phyloP scores from a whole-genome alignment of 1,140 invertebrate species.

The Drosophila pachea region DNA sequence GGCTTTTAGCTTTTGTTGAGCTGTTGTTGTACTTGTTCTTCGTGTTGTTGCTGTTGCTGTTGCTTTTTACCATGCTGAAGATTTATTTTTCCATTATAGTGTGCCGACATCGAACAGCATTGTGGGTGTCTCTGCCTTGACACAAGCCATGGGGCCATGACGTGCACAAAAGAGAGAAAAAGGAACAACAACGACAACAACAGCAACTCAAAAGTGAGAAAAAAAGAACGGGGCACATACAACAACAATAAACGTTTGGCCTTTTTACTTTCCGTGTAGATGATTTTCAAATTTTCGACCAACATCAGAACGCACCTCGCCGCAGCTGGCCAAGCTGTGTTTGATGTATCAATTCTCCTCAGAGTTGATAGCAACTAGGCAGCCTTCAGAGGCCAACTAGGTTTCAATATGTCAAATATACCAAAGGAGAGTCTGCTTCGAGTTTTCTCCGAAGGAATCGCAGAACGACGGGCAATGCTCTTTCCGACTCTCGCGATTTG shows the following conservation, averaged over 20 bases:
- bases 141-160: conserved; percentile 67
- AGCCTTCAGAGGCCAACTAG: not conserved
- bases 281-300: conserved; percentile 14
- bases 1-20: conserved; percentile 67
- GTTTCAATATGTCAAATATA: too few species aligned
- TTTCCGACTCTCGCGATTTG: too few species aligned
- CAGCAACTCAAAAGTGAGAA: not conserved
- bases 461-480: too few species aligned
- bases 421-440: too few species aligned
- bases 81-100: conserved; percentile 76
- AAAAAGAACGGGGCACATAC: not conserved
- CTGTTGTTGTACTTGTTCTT: too few species aligned
- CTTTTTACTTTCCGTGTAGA: conserved; percentile 8
- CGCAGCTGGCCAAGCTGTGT: not conserved
- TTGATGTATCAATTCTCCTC: not conserved
- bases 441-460: too few species aligned
- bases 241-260: conserved; percentile 28
- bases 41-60: conserved; percentile 14
- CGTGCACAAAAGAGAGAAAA: conserved; percentile 47
- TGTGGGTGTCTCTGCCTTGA: conserved; percentile 69
- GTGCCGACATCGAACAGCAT: conserved; percentile 60
- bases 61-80: conserved; percentile 51
- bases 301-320: not conserved
- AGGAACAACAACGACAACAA: conserved; percentile 2
- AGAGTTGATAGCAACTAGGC: not conserved